These are phyloP conservation scores for Anoplophora glabripennis DNA, from an alignment of 1,140 invertebrate species.

Conservation along the genomic window DNA sequence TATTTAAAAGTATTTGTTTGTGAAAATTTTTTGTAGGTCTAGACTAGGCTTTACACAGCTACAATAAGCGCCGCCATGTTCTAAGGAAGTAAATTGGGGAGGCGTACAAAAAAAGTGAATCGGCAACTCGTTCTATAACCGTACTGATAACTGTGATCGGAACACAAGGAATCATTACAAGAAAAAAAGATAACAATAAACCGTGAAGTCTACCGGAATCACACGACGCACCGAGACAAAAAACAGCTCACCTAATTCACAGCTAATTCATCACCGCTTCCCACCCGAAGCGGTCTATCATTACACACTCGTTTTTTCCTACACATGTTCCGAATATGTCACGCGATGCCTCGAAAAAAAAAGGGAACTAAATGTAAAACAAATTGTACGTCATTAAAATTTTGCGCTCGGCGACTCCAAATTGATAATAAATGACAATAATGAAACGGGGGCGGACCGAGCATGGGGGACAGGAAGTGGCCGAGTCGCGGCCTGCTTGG, in stretches of 20 bases:
- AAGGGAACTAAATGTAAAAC: conserved; percentile 38
- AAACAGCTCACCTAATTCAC: conserved; percentile 10
- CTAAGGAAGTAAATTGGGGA: too few relatives aligned
- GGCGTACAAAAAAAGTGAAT: too few relatives aligned
- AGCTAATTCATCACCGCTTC: conserved; percentile 28
- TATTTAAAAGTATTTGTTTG: too few relatives aligned
- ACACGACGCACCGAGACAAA: too few relatives aligned
- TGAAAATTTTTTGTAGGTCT: too few relatives aligned
- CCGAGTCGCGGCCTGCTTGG: conserved; percentile 26
- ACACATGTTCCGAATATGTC: conserved; percentile 23
- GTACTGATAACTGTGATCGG: too few relatives aligned
- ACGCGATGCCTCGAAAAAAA: conserved; percentile 25
- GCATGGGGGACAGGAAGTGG: conserved; percentile 39
- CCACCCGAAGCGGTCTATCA: conserved; percentile 16
- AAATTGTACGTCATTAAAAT: conserved; percentile 48
- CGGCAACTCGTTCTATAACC: too few relatives aligned
- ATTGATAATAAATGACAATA: conserved; percentile 49
- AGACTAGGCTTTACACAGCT: too few relatives aligned
- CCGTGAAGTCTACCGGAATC: too few relatives aligned
- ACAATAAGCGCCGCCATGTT: too few relatives aligned
- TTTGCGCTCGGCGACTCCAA: conserved; percentile 44
- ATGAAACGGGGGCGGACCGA: conserved; percentile 44
- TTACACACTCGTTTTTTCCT: conserved; percentile 20
- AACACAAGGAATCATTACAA: too few relatives aligned
- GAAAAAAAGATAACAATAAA: too few relatives aligned